Evolutionary conservation across 2,797 vertebrate species (phyloP).

Genomic region (Helarctos malayanus): DNA sequence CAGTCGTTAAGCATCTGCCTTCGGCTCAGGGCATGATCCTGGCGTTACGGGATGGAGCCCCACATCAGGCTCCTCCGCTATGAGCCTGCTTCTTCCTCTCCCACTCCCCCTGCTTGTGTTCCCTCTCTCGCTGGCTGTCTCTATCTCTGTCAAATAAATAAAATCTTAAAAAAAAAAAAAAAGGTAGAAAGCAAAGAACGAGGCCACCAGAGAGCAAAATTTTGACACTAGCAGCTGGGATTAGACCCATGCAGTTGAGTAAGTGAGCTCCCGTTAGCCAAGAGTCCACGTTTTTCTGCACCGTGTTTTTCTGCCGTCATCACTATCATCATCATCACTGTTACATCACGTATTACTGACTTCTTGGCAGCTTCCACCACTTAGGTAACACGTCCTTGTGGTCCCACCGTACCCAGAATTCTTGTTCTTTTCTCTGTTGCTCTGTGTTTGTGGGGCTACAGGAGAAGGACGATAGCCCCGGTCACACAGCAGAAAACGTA

Average conservation of each 20-base stretch:
- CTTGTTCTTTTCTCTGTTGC: slow-evolving; percentile 9
- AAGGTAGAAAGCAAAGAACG: not conserved
- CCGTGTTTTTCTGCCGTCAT: not conserved
- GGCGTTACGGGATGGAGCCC: no score
- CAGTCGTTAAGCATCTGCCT: no score
- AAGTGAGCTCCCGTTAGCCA: not conserved
- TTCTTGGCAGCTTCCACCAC: not conserved
- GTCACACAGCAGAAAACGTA: not conserved
- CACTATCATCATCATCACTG: not conserved
- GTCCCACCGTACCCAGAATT: not conserved
- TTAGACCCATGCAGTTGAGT: not conserved
- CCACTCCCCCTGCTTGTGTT: no score
- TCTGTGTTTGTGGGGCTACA: not conserved
- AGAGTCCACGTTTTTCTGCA: not conserved
- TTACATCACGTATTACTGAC: not conserved
- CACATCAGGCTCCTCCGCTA: no score
- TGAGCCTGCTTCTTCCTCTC: no score
- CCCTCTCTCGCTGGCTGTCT: no score
- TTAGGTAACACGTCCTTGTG: not conserved
- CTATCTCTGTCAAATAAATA: no score
- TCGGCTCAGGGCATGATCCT: no score
- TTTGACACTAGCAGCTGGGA: not conserved
- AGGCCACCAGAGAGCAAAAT: not conserved
- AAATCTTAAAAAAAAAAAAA: not conserved
- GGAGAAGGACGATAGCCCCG: not conserved